Base-by-base conservation (phyloP, 2,888 invertebrate species). In the Lithodes maja region DNA sequence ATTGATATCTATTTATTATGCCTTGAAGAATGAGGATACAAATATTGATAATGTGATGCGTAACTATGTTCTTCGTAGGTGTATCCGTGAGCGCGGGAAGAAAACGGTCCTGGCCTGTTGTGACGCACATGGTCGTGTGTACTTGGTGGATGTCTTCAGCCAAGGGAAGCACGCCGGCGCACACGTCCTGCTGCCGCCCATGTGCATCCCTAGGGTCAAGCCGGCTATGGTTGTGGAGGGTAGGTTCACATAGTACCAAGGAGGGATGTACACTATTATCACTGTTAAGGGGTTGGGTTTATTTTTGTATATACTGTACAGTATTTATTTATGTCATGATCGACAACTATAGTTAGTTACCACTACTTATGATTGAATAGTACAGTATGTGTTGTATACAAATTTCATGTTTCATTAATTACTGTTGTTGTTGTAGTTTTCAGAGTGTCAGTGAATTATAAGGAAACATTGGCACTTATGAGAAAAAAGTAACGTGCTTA, bases 31-130 rank as follows among this genome's bases (percentile, higher is more conserved):
- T 33, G 33, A 33, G 33, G 33, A 33, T 33, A 33, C 33, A 33
- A 33, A 33, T 33, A 0, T 33, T 33, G 33, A 0, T 33, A 33
- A 33, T 33, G 33, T 33, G 33, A 33, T 33, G 33, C 33, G 33
- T 33, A 33, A 33, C 33, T 33, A 33, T 33, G 33, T 5, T n/a
- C 71, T 17, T 17, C 17, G 17, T 17, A 71, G 71, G 71, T 71
- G 71, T n/a, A 88, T 88, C 80, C 78, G 88, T 17, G 80, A 88
- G 81, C 52, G 88, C 50, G 88, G 88, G 79, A 88, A 68, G 61
- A 88, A 85, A 55, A 88, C 88, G 2, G 88, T 88, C 9, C 33
- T 88, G 55, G 88, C 84, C 5, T 88, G 88, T 33, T 71, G 84
- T 80, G 88, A 88, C 71, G 81, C 49, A 12, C 33, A 85, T 52